Conservation (phyloP, 2,797 vertebrate species). For the Naso thynnoides region DNA sequence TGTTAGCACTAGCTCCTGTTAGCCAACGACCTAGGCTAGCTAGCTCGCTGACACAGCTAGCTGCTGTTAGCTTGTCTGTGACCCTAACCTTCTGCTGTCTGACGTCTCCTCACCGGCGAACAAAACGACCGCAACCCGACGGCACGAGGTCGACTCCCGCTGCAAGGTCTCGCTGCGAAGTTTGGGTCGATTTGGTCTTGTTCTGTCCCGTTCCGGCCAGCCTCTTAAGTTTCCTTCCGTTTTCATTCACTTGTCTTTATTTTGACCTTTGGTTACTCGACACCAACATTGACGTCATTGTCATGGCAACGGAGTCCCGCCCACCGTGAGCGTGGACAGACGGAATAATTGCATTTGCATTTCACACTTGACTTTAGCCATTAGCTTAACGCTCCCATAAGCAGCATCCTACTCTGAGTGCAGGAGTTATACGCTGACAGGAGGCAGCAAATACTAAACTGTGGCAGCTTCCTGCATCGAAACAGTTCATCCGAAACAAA, state of each 20-base stretch:
- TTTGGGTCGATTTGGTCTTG: slow-evolving; percentile 25
- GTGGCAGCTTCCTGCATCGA: background rate
- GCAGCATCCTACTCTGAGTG: background rate
- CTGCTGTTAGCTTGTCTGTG: slow-evolving; percentile 74
- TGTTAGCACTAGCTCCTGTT: slow-evolving; percentile 71
- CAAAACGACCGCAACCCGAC: slow-evolving; percentile 21
- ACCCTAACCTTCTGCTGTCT: slow-evolving; percentile 77
- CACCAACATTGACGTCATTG: slow-evolving; percentile 87
- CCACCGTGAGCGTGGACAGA: slow-evolving; percentile 52
- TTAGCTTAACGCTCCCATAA: too few relatives aligned
- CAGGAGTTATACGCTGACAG: background rate
- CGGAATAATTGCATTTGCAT: slow-evolving; percentile 56
- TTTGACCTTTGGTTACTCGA: slow-evolving; percentile 88
- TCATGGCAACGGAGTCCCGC: slow-evolving; percentile 82
- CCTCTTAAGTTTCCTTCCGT: slow-evolving; percentile 80
- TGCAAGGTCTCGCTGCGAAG: background rate
- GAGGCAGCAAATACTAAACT: background rate
- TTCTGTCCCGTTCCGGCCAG: slow-evolving; percentile 53
- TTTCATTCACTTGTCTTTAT: slow-evolving; percentile 85
- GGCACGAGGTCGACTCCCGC: background rate
- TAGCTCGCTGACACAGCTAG: slow-evolving; percentile 70
- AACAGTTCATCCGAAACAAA: too few relatives aligned
- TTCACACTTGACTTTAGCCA: slow-evolving; percentile 34
- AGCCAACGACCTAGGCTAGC: slow-evolving; percentile 75
- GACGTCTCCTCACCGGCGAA: slow-evolving; percentile 68